A percentile compares a stretch with the other conserved stretches of the same genome.
These are phyloP conservation scores for Seladonia tumulorum DNA, from an alignment of 2,888 invertebrate species.

Conservation along the genomic window DNA sequence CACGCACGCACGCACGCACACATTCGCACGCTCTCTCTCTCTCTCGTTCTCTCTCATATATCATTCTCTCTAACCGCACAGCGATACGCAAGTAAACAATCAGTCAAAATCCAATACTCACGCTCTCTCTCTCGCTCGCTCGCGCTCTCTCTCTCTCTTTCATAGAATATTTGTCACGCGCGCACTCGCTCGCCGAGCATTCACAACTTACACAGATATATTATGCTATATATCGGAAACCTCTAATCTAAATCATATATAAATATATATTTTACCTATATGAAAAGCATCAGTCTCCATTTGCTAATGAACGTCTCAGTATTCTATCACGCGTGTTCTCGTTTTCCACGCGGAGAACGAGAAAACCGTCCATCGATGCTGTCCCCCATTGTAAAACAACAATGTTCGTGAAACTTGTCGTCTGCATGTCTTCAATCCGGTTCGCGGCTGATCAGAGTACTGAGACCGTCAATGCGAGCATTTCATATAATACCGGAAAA, in stretches of 20 bases:
- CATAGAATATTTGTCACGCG: constrained; percentile 11
- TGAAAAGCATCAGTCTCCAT: constrained; percentile 84
- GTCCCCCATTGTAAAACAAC: not conserved
- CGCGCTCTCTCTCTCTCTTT: constrained; percentile 40
- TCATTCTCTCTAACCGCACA: constrained; percentile 33
- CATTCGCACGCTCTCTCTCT: not conserved
- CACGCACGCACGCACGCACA: not conserved
- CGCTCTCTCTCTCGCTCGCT: not conserved
- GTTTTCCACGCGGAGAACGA: constrained; percentile 37
- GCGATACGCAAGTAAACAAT: constrained; percentile 19
- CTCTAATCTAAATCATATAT: constrained; percentile 81
- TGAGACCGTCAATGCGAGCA: constrained; percentile 79
- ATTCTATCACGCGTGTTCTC: constrained; percentile 34
- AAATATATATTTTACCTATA: constrained; percentile 84
- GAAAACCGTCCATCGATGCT: constrained; percentile 19
- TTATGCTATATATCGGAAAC: constrained; percentile 75
- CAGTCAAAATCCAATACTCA: not conserved
- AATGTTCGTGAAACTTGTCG: not conserved
- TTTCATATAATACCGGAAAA: constrained; percentile 84
- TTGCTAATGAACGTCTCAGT: constrained; percentile 76
- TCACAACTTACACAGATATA: constrained; percentile 77
- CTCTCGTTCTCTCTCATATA: not conserved
- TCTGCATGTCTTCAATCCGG: not conserved
- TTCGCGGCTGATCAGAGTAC: constrained; percentile 62
- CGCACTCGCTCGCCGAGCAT: constrained; percentile 48